These are phyloP conservation scores for Hedya salicella DNA, from an alignment of 2,888 invertebrate species.

Conservation along the genomic window DNA sequence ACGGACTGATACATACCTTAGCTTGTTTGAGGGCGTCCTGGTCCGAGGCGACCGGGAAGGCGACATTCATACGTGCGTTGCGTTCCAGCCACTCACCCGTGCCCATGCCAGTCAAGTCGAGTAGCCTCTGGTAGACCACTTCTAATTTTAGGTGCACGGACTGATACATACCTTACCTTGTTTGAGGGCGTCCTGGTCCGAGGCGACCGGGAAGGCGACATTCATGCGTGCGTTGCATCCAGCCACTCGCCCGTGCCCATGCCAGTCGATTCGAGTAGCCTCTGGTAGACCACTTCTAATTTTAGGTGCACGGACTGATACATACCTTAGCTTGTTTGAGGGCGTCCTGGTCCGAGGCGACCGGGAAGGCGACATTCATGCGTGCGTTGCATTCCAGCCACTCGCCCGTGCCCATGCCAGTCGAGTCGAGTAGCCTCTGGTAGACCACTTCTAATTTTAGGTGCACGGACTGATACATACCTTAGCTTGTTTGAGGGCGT, in stretches of 20 bases:
- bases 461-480: too few species aligned
- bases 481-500: constrained; percentile 88
- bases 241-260: constrained; percentile 90
- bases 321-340: constrained; percentile 88
- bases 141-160: too few species aligned
- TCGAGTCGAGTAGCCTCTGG: constrained; percentile 87
- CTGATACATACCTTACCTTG: constrained; percentile 87
- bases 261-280: constrained; percentile 91
- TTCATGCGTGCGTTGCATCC: constrained; percentile 87
- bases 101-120: too few species aligned
- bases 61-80: constrained; percentile 88
- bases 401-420: constrained; percentile 90
- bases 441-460: neutral
- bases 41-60: constrained; percentile 90
- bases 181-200: constrained; percentile 88
- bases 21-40: constrained; percentile 89
- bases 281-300: too few species aligned
- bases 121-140: too few species aligned
- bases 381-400: constrained; percentile 87
- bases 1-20: constrained; percentile 63
- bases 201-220: constrained; percentile 90
- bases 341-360: constrained; percentile 89
- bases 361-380: constrained; percentile 90
- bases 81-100: constrained; percentile 69
- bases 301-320: too few species aligned